phyloP scores from a whole-genome alignment of 2,113 vertebrate genomes.

The Ceyx cyanopectus region DNA sequence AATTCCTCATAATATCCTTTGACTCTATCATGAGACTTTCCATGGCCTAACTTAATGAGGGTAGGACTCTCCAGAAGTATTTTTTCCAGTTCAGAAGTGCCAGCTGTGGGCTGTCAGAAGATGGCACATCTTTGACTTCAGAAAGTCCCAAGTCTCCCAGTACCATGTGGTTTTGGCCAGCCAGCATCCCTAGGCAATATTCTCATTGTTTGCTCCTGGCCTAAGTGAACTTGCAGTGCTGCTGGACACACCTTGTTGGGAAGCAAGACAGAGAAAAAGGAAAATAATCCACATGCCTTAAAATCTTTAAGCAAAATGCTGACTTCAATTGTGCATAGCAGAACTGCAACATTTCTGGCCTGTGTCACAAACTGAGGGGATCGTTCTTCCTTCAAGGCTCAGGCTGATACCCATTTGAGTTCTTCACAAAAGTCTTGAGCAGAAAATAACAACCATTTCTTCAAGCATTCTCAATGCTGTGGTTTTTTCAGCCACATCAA shows the following conservation, averaged over 20 bases:
- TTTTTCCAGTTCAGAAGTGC: neutral
- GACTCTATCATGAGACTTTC: neutral
- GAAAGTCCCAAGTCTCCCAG: neutral
- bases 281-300: neutral
- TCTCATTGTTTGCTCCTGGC: neutral
- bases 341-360: neutral
- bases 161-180: neutral
- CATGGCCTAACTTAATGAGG: neutral
- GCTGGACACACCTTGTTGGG: neutral
- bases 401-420: neutral
- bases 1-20: constrained; percentile 12
- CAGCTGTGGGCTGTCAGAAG: neutral
- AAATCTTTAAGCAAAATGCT: neutral
- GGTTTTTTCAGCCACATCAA: neutral
- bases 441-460: neutral
- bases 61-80: neutral
- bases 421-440: neutral
- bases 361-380: neutral
- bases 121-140: neutral
- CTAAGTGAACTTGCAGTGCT: neutral
- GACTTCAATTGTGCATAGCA: rapidly evolving
- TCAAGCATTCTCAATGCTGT: neutral
- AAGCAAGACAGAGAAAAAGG: neutral
- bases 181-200: neutral
- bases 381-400: neutral